phyloP scores from a whole-genome alignment of 2,888 invertebrate species.

The Trichopoda pennipes region DNA sequence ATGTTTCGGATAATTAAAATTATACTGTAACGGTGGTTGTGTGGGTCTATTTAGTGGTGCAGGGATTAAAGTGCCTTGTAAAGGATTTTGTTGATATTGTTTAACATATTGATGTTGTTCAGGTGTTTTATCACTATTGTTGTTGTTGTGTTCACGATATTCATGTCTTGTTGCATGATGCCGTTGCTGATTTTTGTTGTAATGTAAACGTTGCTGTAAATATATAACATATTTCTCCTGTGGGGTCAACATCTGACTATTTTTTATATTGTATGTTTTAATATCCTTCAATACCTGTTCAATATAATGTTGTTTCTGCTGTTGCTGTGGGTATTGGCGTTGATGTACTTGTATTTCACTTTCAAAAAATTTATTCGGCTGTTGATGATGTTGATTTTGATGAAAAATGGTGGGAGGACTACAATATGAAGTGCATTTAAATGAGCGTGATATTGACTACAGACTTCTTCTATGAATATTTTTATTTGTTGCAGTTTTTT shows the following conservation, averaged over 20 bases:
- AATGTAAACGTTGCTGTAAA: constrained; percentile 78
- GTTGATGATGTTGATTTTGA: constrained; percentile 58
- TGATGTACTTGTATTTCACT: constrained; percentile 52
- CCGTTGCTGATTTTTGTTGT: constrained; percentile 72
- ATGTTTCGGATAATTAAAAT: constrained; percentile 72
- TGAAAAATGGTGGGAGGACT: constrained; percentile 59
- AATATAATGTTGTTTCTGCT: constrained; percentile 64
- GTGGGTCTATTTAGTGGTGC: constrained; percentile 44
- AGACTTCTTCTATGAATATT: constrained; percentile 20
- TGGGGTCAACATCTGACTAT: constrained; percentile 76
- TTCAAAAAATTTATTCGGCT: constrained; percentile 67
- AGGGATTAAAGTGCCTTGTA: constrained; percentile 52
- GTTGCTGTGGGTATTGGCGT: constrained; percentile 47
- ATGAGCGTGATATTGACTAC: constrained; percentile 66
- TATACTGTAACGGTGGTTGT: constrained; percentile 40
- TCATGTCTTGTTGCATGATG: constrained; percentile 56
- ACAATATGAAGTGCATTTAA: constrained; percentile 62
- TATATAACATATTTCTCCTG: constrained; percentile 80
- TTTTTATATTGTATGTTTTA: constrained; percentile 62
- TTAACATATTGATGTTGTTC: constrained; percentile 61
- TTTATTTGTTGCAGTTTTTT: constrained; percentile 22
- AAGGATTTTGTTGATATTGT: constrained; percentile 57
- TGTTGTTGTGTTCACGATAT: constrained; percentile 54
- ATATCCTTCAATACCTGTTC: constrained; percentile 65
- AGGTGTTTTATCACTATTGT: constrained; percentile 35